Base-by-base conservation (phyloP, 2,113 vertebrate genomes). In the Trogon melanurus region DNA sequence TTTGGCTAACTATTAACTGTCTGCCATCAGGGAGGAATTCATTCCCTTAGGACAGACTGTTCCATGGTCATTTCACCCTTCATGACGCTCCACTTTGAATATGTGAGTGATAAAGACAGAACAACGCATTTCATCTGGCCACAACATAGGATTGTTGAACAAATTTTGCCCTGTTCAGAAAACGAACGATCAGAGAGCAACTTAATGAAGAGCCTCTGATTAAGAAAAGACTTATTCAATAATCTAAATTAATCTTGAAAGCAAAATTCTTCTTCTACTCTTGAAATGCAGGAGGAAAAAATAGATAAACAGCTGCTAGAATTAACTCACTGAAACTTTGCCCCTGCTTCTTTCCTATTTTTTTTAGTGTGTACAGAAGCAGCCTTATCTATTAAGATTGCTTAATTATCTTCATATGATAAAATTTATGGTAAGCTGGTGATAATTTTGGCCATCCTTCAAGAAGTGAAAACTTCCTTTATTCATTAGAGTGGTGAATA, bases 301-400 rank as follows among this genome's bases (percentile, higher is more conserved):
- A 54, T 48, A 23, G 5, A 44, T 23, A 10, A 79, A 38, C 12
- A 48, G 19, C 26, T 36, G 15, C 11, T 16, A 32, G 25, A 57
- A 22, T 75, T 71, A 38, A 58, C 7, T 62, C 45, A 23, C 7
- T 75, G 34, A 78, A 93, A 85, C 15, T 80, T 88, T 89, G 32
- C 25, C 13, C 26, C 11, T 7, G 26, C 72, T 73, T 9, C 44
- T 89, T 79, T 81, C 23, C 29, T 45, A 16, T 6, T 48, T 64
- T 92, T 92, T 93, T 47, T 32, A 64, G 13, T 38, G 23, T 64
- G 5, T 38, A 78, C 45, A 48, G 62, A 66, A 91, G 71, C 30
- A 95, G 20, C 11, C 25, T 76, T 85, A 95, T 81, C 66, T 91
- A 45, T 81, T 84, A 80, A 86, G 67, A 89, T 65, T 93, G 62